Percentiles rank a stretch among this genome's conserved stretches.
phyloP scores from a whole-genome alignment of 2,113 vertebrate genomes.

The Tenrec ecaudatus region DNA sequence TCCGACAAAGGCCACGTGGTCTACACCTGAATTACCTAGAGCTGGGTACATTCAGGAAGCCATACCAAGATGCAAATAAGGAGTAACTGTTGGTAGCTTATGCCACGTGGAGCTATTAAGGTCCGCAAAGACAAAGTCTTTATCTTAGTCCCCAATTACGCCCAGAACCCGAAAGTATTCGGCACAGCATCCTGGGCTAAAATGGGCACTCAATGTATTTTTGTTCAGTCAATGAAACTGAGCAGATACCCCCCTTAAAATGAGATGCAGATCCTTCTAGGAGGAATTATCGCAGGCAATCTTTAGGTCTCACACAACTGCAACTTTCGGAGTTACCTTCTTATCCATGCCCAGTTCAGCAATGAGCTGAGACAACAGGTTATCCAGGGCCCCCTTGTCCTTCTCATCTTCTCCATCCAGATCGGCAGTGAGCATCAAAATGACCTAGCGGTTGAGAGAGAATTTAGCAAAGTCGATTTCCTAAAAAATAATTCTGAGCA shows the following conservation, averaged over 20 bases:
- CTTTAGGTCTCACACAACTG: neutral
- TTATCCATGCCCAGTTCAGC: constrained; percentile 97
- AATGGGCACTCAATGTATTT: neutral
- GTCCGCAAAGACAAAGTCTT: neutral
- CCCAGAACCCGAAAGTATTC: neutral
- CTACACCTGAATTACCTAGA: neutral
- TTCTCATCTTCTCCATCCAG: constrained; percentile 99
- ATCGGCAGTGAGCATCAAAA: constrained; percentile 98
- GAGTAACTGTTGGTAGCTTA: neutral
- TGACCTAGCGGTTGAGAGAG: constrained; percentile 86
- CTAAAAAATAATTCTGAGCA: neutral
- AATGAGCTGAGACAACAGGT: constrained; percentile 96
- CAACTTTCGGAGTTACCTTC: constrained; percentile 87
- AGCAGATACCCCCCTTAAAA: neutral
- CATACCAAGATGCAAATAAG: neutral
- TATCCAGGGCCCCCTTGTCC: constrained; percentile 98
- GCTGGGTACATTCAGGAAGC: neutral
- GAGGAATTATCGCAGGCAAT: neutral
- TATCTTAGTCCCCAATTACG: neutral
- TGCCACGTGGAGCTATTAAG: neutral
- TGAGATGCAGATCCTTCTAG: neutral
- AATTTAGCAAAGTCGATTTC: neutral
- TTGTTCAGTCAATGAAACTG: neutral
- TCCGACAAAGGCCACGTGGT: neutral
- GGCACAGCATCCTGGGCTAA: neutral